Evolutionary conservation across 2,797 vertebrate genomes (phyloP), one percentile per base, ranked within the genome.

Genomic region (Selene dorsalis): DNA sequence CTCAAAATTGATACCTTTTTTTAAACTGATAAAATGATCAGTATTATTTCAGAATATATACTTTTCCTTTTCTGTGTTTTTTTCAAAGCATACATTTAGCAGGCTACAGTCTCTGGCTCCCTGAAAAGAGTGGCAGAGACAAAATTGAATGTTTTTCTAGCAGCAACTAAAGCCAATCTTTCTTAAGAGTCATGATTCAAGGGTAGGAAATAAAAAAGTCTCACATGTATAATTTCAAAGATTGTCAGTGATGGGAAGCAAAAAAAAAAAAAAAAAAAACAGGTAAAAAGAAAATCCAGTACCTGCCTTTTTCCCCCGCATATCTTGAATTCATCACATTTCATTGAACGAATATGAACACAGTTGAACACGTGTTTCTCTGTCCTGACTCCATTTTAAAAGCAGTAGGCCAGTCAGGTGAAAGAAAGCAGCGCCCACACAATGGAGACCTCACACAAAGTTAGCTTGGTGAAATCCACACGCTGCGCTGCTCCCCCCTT

Each of bases 401-500:
- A 45, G 20, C 41, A 45, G 18, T 63, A 56, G 41, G 35, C 4
- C 22, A 26, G 35, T 5, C 22, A 26, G 38, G 32, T 55, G 63
- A n/a, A 57, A 24, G 0, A 64, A 66, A 48, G 57, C 24, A 1
- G 14, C 64, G 64, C 12, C 38, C 22, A 18, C 58, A 18, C 66
- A 66, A 74, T 69, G 30, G 73, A 84, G 65, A 75, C 67, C 61
- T 84, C 56, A 83, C 39, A 61, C 11, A 32, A 59, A 82, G 67
- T 68, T 70, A 32, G 61, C 75, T 72, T 67, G 9, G 13, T 66
- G 52, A 83, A 84, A 86, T 24, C 10, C 55, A 20, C 67, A 73
- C 0, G 2, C 58, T 47, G 53, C 7, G 13, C 26, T 38, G 55
- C 61, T n/a, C 45, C 24, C n/a, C 26, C 24, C 22, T 18, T 57